phyloP scores from a whole-genome alignment of 2,797 vertebrate species.

The Lacerta viridis region DNA sequence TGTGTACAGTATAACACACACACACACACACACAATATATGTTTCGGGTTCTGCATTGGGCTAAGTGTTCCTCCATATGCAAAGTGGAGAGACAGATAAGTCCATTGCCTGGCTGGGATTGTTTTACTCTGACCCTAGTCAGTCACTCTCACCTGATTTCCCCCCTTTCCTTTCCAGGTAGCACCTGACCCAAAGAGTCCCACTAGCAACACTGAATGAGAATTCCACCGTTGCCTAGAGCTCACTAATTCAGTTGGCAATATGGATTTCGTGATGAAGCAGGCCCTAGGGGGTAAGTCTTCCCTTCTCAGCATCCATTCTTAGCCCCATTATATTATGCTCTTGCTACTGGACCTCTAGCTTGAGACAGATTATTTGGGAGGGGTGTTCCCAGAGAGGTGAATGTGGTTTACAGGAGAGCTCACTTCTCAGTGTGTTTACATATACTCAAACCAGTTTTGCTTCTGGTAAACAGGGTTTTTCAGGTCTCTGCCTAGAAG shows the following conservation, averaged over 20 bases:
- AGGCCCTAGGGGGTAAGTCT: conserved; percentile 94
- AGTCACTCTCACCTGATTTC: rapidly evolving
- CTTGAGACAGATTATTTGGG: not conserved
- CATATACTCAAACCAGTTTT: not conserved
- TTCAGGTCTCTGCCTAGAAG: not conserved
- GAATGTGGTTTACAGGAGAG: not conserved
- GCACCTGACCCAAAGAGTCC: conserved; percentile 33
- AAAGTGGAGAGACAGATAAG: not conserved
- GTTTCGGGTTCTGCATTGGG: not conserved
- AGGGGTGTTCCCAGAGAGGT: not conserved
- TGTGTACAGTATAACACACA: not conserved
- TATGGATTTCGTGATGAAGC: conserved; percentile 99
- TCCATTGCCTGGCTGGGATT: not conserved
- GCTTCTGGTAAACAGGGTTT: not conserved
- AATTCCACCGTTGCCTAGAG: conserved; percentile 75
- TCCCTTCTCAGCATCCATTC: not conserved
- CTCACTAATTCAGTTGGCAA: conserved; percentile 68
- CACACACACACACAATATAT: no score
- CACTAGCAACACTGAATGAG: conserved; percentile 79
- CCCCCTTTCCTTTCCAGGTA: conserved; percentile 66
- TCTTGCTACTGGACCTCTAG: not conserved
- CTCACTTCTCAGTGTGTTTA: not conserved
- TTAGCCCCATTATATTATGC: no score
- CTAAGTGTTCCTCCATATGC: no score
- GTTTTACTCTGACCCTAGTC: not conserved